Percentiles rank a stretch among this genome's conserved stretches.
Evolutionary conservation across 2,888 invertebrate genomes (phyloP).

Genomic region (Rugalucina vietnamica): DNA sequence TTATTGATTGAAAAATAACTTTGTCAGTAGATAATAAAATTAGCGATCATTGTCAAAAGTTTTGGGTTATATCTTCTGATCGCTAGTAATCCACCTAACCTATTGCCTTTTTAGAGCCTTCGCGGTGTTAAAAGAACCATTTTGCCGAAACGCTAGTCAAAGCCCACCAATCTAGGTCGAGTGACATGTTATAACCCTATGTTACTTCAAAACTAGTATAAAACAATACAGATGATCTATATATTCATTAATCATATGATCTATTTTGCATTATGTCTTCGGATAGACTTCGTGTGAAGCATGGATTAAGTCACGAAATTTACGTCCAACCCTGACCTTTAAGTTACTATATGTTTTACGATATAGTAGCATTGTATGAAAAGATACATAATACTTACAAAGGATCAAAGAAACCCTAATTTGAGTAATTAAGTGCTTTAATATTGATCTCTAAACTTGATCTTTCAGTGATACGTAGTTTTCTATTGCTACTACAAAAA

Average conservation of each 20-base stretch:
- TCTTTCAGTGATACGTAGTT: not conserved
- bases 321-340: not conserved
- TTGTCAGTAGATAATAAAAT: not conserved
- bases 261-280: not conserved
- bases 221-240: not conserved
- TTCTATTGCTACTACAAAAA: no score
- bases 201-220: not conserved
- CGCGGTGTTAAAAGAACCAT: constrained; percentile 49
- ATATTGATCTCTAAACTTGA: not conserved
- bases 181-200: constrained; percentile 5
- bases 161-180: constrained; percentile 32
- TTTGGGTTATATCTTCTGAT: not conserved
- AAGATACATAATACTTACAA: not conserved
- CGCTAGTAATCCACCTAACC: constrained; percentile 4
- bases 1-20: not conserved
- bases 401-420: not conserved
- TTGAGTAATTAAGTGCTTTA: not conserved
- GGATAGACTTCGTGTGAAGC: not conserved
- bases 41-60: constrained; percentile 2
- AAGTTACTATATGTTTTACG: not conserved
- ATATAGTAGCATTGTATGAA: not conserved
- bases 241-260: constrained; percentile 2
- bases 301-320: not conserved
- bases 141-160: constrained; percentile 60
- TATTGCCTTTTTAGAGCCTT: not conserved